phyloP scores from a whole-genome alignment of 1,140 invertebrate species.

The Pseudoatta argentina region DNA sequence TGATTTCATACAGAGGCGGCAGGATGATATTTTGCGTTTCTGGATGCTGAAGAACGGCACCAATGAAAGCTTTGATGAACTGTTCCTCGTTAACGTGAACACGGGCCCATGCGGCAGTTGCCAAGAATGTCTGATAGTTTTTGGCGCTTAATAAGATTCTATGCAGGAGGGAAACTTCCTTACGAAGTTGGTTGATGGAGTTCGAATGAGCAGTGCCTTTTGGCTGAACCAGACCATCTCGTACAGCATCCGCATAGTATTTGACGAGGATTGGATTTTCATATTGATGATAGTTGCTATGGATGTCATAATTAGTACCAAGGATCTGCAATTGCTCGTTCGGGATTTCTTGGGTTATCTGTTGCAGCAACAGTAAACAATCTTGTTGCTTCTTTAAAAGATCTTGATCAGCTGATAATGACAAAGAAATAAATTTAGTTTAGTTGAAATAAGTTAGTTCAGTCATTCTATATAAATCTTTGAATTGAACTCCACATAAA shows the following conservation, averaged over 20 bases:
- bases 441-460: not conserved
- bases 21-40: constrained; percentile 84
- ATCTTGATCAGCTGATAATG: constrained; percentile 86
- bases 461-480: not conserved
- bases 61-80: constrained; percentile 83
- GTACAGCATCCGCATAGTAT: constrained; percentile 79
- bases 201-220: constrained; percentile 77
- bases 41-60: constrained; percentile 82
- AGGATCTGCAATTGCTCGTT: constrained; percentile 80
- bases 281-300: constrained; percentile 76
- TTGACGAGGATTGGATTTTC: constrained; percentile 78
- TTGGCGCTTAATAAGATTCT: constrained; percentile 85
- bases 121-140: constrained; percentile 82
- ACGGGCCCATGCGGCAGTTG: constrained; percentile 84
- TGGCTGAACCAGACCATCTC: constrained; percentile 80
- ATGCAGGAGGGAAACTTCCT: constrained; percentile 80
- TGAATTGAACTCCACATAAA: not conserved
- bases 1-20: constrained; percentile 86
- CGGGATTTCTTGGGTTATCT: constrained; percentile 85
- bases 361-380: constrained; percentile 88
- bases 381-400: constrained; percentile 88
- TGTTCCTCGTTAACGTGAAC: constrained; percentile 84
- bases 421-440: not conserved
- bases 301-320: constrained; percentile 80
- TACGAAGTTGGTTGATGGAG: constrained; percentile 80